phyloP scores from a whole-genome alignment of 2,113 vertebrate species.

The Pantherophis guttatus region DNA sequence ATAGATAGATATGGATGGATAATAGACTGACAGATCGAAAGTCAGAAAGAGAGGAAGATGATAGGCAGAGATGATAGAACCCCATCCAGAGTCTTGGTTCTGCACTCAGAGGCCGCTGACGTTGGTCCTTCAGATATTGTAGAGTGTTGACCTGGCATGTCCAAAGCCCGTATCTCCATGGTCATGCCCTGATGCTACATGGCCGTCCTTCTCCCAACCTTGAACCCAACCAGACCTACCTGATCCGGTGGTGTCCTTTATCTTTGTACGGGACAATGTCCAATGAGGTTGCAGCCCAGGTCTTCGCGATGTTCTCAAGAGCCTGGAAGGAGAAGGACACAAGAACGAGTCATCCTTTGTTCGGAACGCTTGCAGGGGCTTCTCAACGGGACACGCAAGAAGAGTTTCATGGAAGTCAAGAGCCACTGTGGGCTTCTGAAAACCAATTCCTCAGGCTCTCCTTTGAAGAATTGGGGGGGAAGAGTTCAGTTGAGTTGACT shows the following conservation, averaged over 20 bases:
- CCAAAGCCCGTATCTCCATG: too few species aligned
- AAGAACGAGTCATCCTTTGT: background rate
- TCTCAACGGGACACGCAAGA: too few species aligned
- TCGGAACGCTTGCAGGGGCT: accelerated
- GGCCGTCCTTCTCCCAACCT: background rate
- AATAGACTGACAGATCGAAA: too few species aligned
- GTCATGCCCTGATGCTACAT: background rate
- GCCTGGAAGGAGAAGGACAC: constrained; percentile 41
- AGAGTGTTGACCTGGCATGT: too few species aligned
- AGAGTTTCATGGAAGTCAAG: too few species aligned
- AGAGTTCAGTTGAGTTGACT: background rate
- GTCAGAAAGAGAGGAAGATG: too few species aligned
- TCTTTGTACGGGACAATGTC: constrained; percentile 73
- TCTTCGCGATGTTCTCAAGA: constrained; percentile 69
- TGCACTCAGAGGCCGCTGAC: too few species aligned
- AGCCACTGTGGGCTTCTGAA: background rate
- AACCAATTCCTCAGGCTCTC: background rate
- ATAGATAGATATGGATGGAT: too few species aligned
- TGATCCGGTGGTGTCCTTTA: constrained; percentile 71
- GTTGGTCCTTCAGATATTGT: background rate
- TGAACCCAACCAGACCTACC: constrained; percentile 46
- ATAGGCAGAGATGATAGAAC: too few species aligned
- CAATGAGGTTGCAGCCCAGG: constrained; percentile 65
- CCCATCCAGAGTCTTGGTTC: background rate
- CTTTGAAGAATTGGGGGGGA: too few species aligned